Evolutionary conservation across 2,113 vertebrate genomes (phyloP).

Genomic region (Balaeniceps rex): DNA sequence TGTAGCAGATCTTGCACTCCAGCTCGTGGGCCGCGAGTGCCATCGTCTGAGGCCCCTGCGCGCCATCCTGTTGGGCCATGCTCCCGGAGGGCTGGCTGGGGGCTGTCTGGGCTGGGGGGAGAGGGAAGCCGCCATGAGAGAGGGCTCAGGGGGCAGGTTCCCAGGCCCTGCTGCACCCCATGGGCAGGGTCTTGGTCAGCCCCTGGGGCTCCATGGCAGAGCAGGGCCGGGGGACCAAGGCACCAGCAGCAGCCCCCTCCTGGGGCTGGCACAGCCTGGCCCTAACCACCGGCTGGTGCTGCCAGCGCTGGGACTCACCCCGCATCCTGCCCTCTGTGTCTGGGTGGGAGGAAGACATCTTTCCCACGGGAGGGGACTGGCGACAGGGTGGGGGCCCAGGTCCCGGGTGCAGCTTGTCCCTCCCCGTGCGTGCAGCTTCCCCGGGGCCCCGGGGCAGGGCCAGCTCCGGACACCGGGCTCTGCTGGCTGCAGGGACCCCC

Average conservation of each 20-base stretch:
- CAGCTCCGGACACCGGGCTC: background rate
- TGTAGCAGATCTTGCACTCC: conserved; percentile 90
- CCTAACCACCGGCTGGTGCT: background rate
- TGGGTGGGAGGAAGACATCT: too few species aligned
- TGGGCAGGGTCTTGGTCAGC: background rate
- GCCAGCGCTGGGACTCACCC: background rate
- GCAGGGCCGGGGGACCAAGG: background rate
- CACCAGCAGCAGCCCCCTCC: background rate
- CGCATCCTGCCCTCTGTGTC: background rate
- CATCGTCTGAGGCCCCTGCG: conserved; percentile 8
- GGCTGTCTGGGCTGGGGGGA: background rate
- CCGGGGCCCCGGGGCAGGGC: background rate
- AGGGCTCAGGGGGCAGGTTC: too few species aligned
- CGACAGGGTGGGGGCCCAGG: too few species aligned
- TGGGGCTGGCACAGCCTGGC: background rate
- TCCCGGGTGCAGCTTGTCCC: background rate
- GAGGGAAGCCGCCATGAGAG: background rate
- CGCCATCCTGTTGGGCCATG: conserved; percentile 58
- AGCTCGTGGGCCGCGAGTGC: conserved; percentile 71
- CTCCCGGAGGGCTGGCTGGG: background rate
- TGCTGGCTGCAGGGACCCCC: background rate
- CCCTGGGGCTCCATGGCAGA: background rate
- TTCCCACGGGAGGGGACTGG: background rate
- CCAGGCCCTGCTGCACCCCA: background rate
- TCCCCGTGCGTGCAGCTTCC: too few species aligned